A percentile compares a stretch with the other conserved stretches of the same genome.
Evolutionary conservation across 2,888 invertebrate genomes (phyloP).

Genomic region (Papilio demoleus): DNA sequence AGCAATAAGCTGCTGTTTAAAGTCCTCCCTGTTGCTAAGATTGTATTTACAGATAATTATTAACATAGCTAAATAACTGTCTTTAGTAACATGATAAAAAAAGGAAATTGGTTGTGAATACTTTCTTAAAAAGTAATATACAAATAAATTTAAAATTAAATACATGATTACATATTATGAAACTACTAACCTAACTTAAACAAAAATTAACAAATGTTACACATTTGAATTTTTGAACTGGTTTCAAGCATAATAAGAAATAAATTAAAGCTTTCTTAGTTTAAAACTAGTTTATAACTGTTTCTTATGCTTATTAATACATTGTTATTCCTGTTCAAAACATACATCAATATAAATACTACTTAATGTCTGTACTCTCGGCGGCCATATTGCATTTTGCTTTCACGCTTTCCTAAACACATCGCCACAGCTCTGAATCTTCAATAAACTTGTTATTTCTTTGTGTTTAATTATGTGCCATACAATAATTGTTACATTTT

Average conservation of each 20-base stretch:
- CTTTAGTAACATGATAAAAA: not conserved
- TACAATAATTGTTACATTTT: not conserved
- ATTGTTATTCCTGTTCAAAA: not conserved
- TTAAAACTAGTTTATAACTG: too few species aligned
- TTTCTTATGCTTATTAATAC: too few species aligned
- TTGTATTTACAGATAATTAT: not conserved
- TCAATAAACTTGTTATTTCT: constrained; percentile 27
- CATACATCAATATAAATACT: not conserved
- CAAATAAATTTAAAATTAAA: too few species aligned
- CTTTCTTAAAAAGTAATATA: too few species aligned
- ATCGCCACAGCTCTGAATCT: constrained; percentile 39
- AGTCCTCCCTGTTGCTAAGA: not conserved
- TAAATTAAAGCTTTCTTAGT: too few species aligned
- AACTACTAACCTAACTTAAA: too few species aligned
- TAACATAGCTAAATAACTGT: not conserved
- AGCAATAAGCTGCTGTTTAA: not conserved
- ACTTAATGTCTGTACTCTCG: constrained; percentile 2
- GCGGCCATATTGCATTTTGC: constrained; percentile 34
- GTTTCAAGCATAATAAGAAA: too few species aligned
- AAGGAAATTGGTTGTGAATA: not conserved
- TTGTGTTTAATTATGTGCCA: constrained; percentile 23
- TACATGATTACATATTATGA: too few species aligned
- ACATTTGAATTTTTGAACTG: too few species aligned
- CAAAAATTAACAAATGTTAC: too few species aligned
- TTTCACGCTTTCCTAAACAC: constrained; percentile 72